A percentile compares a stretch with the other conserved stretches of the same genome.
Conservation (phyloP, 2,113 vertebrate genomes). For the Strix aluco region DNA sequence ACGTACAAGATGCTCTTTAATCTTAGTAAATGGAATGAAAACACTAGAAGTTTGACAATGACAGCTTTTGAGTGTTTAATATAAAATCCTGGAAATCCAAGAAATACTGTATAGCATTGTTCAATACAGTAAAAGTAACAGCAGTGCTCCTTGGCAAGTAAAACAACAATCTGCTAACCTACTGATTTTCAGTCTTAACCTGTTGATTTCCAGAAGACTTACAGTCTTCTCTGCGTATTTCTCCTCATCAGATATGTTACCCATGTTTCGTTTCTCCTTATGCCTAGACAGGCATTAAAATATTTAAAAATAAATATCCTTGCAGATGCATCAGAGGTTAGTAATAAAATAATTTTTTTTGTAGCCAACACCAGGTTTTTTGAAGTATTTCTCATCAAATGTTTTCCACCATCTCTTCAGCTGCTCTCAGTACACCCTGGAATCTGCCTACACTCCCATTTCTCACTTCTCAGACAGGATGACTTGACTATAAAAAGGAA, state of each 20-base stretch:
- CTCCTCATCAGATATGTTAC: neutral
- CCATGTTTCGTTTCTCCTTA: neutral
- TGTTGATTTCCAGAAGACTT: neutral
- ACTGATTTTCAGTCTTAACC: neutral
- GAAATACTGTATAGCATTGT: neutral
- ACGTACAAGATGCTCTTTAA: neutral
- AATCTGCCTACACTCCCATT: neutral
- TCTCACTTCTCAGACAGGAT: neutral
- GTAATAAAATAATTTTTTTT: neutral
- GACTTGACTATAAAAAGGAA: slow-evolving; percentile 7
- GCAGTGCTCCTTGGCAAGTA: neutral
- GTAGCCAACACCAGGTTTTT: neutral
- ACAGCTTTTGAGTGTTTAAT: neutral
- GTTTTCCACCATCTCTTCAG: neutral
- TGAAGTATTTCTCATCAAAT: neutral
- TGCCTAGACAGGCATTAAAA: neutral
- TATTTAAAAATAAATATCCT: neutral
- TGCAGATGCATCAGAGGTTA: neutral
- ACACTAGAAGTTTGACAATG: neutral
- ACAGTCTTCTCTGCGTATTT: neutral
- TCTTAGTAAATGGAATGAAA: neutral
- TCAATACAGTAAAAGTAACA: neutral
- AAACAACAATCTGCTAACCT: neutral
- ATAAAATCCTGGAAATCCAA: neutral
- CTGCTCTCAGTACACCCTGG: neutral